A percentile compares a stretch with the other conserved stretches of the same genome.
Conservation (phyloP, 2,797 vertebrate species). For the Pipistrellus pipistrellus region DNA sequence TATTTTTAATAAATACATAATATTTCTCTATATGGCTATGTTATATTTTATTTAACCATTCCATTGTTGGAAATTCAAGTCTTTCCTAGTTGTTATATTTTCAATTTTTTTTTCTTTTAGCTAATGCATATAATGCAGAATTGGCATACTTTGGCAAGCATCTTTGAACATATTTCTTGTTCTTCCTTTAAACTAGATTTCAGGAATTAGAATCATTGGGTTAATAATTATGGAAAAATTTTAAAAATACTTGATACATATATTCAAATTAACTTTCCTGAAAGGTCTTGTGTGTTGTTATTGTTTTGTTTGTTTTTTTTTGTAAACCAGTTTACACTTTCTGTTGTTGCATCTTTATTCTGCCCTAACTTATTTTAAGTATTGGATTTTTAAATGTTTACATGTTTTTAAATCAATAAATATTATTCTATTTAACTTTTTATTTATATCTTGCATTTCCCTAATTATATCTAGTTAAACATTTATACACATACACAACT, state of each 20-base stretch:
- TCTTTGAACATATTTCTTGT: constrained; percentile 6
- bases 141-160: constrained; percentile 3
- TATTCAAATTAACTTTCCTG: neutral
- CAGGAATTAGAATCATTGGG: neutral
- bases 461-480: neutral
- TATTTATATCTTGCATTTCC: neutral
- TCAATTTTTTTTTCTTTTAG: neutral
- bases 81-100: neutral
- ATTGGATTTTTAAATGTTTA: neutral
- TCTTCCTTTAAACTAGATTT: constrained; percentile 38
- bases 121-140: neutral
- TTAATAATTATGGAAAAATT: neutral
- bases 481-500: neutral
- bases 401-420: neutral
- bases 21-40: neutral
- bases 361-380: neutral
- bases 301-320: neutral
- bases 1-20: neutral
- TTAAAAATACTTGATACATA: neutral
- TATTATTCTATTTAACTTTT: neutral
- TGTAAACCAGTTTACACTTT: neutral
- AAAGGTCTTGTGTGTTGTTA: neutral
- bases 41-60: constrained; percentile 38
- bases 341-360: neutral
- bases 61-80: neutral